Evolutionary conservation across 2,113 vertebrate genomes (phyloP).

Genomic region (Phalacrocorax pelagicus): DNA sequence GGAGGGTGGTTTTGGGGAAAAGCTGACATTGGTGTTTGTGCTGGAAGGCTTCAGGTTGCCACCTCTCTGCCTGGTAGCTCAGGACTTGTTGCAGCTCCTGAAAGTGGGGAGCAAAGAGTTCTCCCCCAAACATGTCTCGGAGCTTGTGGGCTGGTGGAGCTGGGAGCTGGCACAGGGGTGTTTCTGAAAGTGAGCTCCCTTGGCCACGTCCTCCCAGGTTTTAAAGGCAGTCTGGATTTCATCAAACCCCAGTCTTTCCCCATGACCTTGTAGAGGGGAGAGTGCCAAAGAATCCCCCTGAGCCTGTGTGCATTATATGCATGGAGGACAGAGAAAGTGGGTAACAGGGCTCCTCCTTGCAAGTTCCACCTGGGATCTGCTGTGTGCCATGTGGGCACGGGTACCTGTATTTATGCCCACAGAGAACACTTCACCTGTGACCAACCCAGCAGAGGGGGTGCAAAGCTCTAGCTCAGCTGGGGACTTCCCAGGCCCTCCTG

Average conservation of each 20-base stretch:
- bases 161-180: not conserved
- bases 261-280: rapidly evolving
- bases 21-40: rapidly evolving
- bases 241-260: not conserved
- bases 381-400: not conserved
- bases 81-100: not conserved
- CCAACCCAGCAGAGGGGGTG: not conserved
- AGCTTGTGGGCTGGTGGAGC: not conserved
- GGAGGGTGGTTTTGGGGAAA: not conserved
- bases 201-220: rapidly evolving
- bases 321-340: not conserved
- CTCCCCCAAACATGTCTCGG: rapidly evolving
- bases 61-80: rapidly evolving
- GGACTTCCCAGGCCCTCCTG: not conserved
- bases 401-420: rapidly evolving
- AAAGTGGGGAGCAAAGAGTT: not conserved
- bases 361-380: not conserved
- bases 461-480: not conserved
- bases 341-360: not conserved
- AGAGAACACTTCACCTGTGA: not conserved
- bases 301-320: rapidly evolving
- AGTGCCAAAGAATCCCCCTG: rapidly evolving
- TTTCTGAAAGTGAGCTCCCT: not conserved
- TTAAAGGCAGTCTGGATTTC: not conserved
- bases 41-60: rapidly evolving